These are phyloP conservation scores for Sarcophilus harrisii DNA, from an alignment of 2,797 vertebrate species.

Conservation along the genomic window DNA sequence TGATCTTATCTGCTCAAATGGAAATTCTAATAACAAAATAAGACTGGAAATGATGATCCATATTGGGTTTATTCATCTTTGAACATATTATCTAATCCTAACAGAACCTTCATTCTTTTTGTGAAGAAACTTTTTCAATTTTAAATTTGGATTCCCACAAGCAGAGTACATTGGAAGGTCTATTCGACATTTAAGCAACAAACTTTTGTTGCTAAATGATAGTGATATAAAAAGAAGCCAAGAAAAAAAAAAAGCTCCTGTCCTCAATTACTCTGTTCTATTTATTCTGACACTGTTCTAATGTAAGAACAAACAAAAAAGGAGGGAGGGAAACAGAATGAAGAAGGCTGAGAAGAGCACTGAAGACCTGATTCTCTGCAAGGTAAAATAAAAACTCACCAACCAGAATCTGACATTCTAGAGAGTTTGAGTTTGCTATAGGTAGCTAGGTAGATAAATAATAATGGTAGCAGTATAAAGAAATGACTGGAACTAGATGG, in stretches of 20 bases:
- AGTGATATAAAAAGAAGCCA: not conserved
- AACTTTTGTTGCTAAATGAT: not conserved
- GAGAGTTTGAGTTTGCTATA: not conserved
- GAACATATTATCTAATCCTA: not conserved
- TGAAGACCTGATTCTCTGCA: not conserved
- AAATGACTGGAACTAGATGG: not conserved
- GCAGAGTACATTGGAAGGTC: not conserved
- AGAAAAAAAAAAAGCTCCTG: not conserved
- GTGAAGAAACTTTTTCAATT: not conserved
- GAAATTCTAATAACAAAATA: constrained; percentile 37
- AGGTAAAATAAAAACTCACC: not conserved
- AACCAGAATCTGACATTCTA: not conserved
- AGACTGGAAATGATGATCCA: constrained; percentile 7
- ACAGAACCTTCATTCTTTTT: not conserved
- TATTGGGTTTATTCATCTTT: not conserved
- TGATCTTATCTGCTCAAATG: constrained; percentile 73
- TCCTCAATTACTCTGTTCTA: not conserved
- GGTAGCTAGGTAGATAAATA: not conserved
- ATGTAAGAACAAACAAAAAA: not conserved
- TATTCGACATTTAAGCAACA: not conserved
- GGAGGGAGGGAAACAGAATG: not conserved
- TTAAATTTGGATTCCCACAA: not conserved
- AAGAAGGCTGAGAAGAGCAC: not conserved
- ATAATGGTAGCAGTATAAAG: not conserved
- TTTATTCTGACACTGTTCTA: not conserved